A percentile compares a stretch with the other conserved stretches of the same genome.
Evolutionary conservation across 2,797 vertebrate species (phyloP).

Genomic region (Epinephelus malabaricus): DNA sequence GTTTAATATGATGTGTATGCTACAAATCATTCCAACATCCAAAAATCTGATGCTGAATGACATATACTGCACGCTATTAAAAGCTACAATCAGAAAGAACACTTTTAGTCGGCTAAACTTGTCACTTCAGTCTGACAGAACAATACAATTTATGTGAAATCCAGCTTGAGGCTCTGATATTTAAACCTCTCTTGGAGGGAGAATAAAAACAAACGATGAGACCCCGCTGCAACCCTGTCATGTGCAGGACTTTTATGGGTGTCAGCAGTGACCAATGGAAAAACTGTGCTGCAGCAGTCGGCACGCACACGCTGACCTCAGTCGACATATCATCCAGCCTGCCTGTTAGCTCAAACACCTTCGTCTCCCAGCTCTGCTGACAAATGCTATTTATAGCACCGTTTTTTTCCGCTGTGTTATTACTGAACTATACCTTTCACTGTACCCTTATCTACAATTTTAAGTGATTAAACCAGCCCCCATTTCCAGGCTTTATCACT

Average conservation of each 20-base stretch:
- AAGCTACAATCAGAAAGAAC: conserved; percentile 36
- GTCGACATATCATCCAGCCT: conserved; percentile 69
- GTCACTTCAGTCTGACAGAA: conserved; percentile 35
- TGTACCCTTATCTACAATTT: conserved; percentile 77
- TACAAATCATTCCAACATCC: conserved; percentile 38
- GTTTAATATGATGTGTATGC: conserved; percentile 22
- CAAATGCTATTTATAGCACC: conserved; percentile 85
- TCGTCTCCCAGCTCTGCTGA: conserved; percentile 80
- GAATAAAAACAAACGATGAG: conserved; percentile 63
- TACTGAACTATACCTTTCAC: conserved; percentile 77
- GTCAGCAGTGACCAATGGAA: conserved; percentile 77
- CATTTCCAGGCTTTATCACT: conserved; percentile 56
- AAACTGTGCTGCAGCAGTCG: conserved; percentile 65
- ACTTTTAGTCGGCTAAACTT: conserved; percentile 33
- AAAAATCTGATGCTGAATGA: conserved; percentile 32
- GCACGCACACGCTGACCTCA: conserved; percentile 73
- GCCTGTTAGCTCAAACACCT: conserved; percentile 74
- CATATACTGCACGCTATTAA: conserved; percentile 41
- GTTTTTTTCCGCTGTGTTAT: conserved; percentile 64
- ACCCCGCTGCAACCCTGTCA: conserved; percentile 63
- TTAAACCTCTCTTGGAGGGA: conserved; percentile 57
- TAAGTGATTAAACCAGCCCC: conserved; percentile 69
- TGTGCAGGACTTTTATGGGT: conserved; percentile 70
- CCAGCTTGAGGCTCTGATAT: conserved; percentile 55
- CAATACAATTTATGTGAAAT: conserved; percentile 53